Evolutionary conservation across 2,797 vertebrate genomes (phyloP).

Genomic region (Sebastes goodei): DNA sequence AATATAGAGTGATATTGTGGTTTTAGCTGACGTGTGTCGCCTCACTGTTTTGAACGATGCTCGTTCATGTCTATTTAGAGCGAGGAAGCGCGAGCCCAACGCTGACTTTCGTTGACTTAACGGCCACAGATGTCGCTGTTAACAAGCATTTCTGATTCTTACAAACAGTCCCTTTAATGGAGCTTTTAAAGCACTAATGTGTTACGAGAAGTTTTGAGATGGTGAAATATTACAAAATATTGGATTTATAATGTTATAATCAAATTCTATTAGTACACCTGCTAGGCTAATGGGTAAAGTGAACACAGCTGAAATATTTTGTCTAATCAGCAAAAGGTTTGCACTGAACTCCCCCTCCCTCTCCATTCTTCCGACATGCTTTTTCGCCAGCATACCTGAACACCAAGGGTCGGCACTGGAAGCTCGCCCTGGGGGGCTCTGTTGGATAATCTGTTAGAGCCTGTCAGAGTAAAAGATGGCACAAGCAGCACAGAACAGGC

Average conservation of each 20-base stretch:
- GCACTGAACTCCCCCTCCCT: neutral
- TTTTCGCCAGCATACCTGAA: slow-evolving; percentile 41
- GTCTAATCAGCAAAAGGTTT: neutral
- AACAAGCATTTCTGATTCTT: no score
- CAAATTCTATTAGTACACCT: neutral
- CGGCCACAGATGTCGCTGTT: no score
- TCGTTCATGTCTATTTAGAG: no score
- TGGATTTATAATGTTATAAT: neutral
- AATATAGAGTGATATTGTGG: no score
- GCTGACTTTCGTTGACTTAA: no score
- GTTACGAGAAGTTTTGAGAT: neutral
- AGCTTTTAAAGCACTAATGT: neutral
- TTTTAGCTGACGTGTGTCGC: no score
- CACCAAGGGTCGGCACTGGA: slow-evolving; percentile 9
- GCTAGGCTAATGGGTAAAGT: neutral
- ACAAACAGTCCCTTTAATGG: neutral
- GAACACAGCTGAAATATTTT: neutral
- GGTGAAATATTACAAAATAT: neutral
- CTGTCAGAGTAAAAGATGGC: slow-evolving; percentile 34
- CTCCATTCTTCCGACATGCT: neutral
- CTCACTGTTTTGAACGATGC: no score
- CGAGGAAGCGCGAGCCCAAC: no score
- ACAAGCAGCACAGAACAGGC: slow-evolving; percentile 12
- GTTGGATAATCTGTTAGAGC: slow-evolving; percentile 30
- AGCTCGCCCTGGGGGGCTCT: slow-evolving; percentile 4